Evolutionary conservation across 2,113 vertebrate genomes (phyloP), one percentile per base, ranked within the genome.

Genomic region (Sturnus vulgaris): DNA sequence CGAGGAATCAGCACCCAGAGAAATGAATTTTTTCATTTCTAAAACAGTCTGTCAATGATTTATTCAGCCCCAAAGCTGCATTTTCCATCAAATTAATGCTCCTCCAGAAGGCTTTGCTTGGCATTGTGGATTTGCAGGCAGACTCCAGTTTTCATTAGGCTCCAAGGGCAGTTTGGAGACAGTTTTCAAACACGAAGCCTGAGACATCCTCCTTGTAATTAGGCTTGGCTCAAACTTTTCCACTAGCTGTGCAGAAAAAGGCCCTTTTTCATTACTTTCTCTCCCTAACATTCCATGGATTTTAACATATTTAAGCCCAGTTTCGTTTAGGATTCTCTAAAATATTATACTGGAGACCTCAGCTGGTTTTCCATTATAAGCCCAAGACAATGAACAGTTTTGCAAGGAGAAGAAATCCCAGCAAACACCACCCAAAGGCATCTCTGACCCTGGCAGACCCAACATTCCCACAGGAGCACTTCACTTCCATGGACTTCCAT

Each of bases 101-200:
- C 37, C 73, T 75, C 80, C 63, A 33, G 78, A 88, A 73, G 23
- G 35, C 82, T 69, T 64, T 52, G 40, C 69, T 39, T 59, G 72
- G 76, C 60, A 53, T 16, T 35, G 59, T 39, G 31, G 47, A 30
- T 77, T 92, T 83, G 59, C 44, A 90, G 76, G 44, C 79, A 86
- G 60, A 49, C 37, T 76, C 77, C 11, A 31, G 49, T 44, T 80
- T 80, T 82, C 71, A 69, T 53, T 10, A 71, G 63, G 53, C 86
- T 92, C 70, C 59, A 73, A 88, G 88, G 57, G 24, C 57, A 93
- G 53, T 61, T 80, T 80, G 39, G 63, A 88, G 30, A 46, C 40
- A 44, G 77, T 59, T 92, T 92, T 75, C 90, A 91, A 94, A 89
- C 72, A 94, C 0, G 1, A 66, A 66, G 60, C 47, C 60, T 33